phyloP scores from a whole-genome alignment of 2,113 vertebrate species.

The Rostratula benghalensis region DNA sequence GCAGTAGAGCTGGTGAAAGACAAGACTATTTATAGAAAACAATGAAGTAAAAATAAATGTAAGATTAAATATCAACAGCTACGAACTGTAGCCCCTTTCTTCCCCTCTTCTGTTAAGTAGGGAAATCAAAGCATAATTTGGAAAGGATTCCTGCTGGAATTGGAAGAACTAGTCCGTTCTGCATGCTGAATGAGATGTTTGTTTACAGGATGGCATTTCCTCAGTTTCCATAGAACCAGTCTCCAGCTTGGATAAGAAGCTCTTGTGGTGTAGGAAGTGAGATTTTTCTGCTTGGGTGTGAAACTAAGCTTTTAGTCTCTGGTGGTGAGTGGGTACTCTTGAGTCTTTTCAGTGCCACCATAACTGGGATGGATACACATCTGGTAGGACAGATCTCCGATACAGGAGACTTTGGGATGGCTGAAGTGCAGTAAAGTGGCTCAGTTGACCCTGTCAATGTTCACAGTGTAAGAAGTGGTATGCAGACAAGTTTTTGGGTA shows the following conservation, averaged over 20 bases:
- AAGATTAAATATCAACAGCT: slow-evolving; percentile 23
- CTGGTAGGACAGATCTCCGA: background rate
- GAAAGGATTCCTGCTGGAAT: background rate
- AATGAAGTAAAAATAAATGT: slow-evolving; percentile 27
- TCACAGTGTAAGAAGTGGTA: background rate
- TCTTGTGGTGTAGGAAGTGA: background rate
- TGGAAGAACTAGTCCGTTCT: background rate
- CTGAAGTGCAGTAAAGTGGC: background rate
- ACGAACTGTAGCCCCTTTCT: background rate
- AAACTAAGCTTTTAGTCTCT: background rate
- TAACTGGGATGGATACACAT: background rate
- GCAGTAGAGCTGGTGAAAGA: slow-evolving; percentile 2
- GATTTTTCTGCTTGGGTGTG: background rate
- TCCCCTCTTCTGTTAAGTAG: background rate
- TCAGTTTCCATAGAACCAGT: background rate
- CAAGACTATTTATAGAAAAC: slow-evolving; percentile 4
- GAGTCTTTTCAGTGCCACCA: background rate
- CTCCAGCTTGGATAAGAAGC: background rate
- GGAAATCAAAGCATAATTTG: slow-evolving; percentile 24
- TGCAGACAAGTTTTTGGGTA: background rate
- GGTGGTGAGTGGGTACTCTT: background rate
- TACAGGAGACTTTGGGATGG: background rate
- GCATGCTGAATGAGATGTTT: background rate
- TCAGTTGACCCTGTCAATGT: background rate
- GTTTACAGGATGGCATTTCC: background rate